Base-by-base conservation (phyloP, 1,140 invertebrate species). In the Rhysida immarginata region DNA sequence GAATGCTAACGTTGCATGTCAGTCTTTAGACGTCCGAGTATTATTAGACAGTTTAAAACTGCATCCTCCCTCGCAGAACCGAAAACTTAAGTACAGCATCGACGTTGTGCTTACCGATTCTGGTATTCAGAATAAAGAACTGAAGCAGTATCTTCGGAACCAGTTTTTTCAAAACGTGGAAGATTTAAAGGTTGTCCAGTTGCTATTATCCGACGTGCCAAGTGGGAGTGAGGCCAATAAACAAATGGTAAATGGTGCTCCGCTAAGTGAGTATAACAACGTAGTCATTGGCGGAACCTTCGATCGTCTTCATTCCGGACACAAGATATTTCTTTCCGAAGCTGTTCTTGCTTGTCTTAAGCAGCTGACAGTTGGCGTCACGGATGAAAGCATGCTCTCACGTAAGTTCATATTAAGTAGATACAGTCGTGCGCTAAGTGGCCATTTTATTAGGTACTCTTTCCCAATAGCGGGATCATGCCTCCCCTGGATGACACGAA, bases 201-300 rank as follows among this genome's bases (percentile, higher is more conserved):
- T 46, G 44, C 21, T 46, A 8, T 46, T 8, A 5, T 20, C 18
- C 44, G 21, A 46, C 20, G 16, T 5, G 18, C 8, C 8, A 20
- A 46, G 44, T 35, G 18, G 20, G 20, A 5, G 5, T 18, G 18
- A 23, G 5, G 18, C 8, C 21, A 5, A 13, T 16, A 8, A 13
- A 18, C 16, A 51, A 5, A 21, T 26, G 3, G 2, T 13, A 8
- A 3, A 3, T 51, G 84, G 58, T 69, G 71, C 2, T 66, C 69
- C 49, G 75, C 26, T 48, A 26, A 76, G 75, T 56, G 71, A 73
- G 2, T 88, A 82, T 67, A 78, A 84, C 53, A 80, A 82, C 73
- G 84, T 91, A 23, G 86, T 87, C 20, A 65, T 97, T 0, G 95
- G 94, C 35, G 95, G 95, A 3, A 98, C 95, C 14, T 98, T 98